phyloP scores from a whole-genome alignment of 2,113 vertebrate genomes.

The Elephas maximus region DNA sequence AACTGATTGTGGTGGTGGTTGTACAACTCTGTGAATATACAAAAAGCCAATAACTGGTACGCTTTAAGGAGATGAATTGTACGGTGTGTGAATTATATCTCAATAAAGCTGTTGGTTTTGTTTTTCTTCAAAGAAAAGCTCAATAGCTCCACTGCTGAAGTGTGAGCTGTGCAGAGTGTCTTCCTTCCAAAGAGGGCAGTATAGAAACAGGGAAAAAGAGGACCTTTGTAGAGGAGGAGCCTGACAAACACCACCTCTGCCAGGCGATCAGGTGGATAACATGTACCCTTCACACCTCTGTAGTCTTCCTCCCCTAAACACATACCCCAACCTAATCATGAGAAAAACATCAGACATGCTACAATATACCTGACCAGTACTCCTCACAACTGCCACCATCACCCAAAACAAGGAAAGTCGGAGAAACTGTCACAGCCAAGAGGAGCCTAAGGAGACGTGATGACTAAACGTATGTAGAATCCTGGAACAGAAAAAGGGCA shows the following conservation, averaged over 20 bases:
- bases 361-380: neutral
- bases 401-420: neutral
- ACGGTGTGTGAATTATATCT: neutral
- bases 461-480: fast-evolving
- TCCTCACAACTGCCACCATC: neutral
- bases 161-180: neutral
- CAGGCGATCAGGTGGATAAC: neutral
- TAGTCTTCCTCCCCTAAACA: neutral
- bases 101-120: neutral
- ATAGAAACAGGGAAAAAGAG: neutral
- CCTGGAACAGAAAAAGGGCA: neutral
- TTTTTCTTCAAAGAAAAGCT: neutral
- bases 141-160: neutral
- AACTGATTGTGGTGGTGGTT: neutral
- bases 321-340: neutral
- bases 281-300: neutral
- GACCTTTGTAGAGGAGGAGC: neutral
- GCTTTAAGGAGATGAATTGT: neutral
- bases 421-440: neutral
- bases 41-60: neutral
- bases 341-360: neutral
- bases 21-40: neutral
- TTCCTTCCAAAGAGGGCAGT: slow-evolving; percentile 9
- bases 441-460: neutral
- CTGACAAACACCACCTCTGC: neutral